A percentile compares a stretch with the other conserved stretches of the same genome.
Conservation (phyloP, 1,140 invertebrate species). For the Polyergus mexicanus region DNA sequence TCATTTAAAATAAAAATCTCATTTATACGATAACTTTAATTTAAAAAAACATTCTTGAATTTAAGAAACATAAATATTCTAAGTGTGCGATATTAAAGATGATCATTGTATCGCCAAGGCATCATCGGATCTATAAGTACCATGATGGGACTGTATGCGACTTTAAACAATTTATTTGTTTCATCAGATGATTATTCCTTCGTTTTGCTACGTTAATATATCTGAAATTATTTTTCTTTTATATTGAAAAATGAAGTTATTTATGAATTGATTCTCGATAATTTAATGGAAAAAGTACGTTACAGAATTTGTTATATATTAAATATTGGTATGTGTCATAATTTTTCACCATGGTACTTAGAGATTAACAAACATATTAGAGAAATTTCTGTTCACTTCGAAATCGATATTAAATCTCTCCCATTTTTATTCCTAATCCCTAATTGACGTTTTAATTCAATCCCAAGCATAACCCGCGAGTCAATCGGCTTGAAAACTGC, state of each 20-base stretch:
- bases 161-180: neutral
- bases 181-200: neutral
- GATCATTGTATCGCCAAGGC: neutral
- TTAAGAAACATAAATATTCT: constrained; percentile 12
- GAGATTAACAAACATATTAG: constrained; percentile 14
- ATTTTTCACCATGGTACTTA: constrained; percentile 34
- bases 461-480: constrained; percentile 60
- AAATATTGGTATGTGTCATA: neutral
- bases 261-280: neutral
- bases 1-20: constrained; percentile 54
- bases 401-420: constrained; percentile 41
- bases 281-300: neutral
- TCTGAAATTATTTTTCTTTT: neutral
- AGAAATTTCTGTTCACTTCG: neutral
- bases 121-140: constrained; percentile 20
- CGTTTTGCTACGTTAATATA: neutral
- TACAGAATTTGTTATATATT: neutral
- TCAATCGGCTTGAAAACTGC: constrained; percentile 47
- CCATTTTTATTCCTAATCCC: constrained; percentile 34
- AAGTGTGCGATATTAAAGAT: constrained; percentile 10
- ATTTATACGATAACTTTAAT: constrained; percentile 21
- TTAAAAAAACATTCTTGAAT: constrained; percentile 30
- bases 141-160: neutral
- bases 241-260: neutral
- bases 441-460: constrained; percentile 61